Evolutionary conservation across 2,888 invertebrate genomes (phyloP), one percentile per base, ranked within the genome.

Genomic region (Perdita meconis): DNA sequence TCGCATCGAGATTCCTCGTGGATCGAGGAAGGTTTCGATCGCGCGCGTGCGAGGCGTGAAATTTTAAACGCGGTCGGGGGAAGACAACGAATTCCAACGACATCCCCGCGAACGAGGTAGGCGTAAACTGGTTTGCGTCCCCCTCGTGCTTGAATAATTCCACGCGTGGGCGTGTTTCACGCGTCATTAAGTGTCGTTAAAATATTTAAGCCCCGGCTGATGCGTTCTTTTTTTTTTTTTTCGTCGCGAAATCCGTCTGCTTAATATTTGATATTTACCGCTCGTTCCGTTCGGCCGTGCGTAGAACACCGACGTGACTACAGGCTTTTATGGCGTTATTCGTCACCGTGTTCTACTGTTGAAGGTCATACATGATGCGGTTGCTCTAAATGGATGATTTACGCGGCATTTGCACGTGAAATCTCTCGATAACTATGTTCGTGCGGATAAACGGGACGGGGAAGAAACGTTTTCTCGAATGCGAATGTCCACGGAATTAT

Each of bases 311-410:
- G 6, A 59, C 71, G 64, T 51, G 64, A 59, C 71, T 38, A 34
- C 42, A 38, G 42, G 57, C 59, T 59, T 74, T 71, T 71, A 64
- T 59, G 36, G 72, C 36, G 38, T 59, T 64, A 65, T 74, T 16
- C 51, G 36, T 73, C 70, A 74, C 38, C 38, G 64, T 56, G 10
- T 19, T 56, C 70, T 12, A 1, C 19, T 44, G 44, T n/a, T 64
- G 26, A 60, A 60, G 44, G 26, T 59, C 71, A 57, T 38, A 38
- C 63, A 56, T 34, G 72, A 36, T 36, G 19, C 36, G 26, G 51
- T 42, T 51, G 51, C 74, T 56, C 8, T 42, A 40, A 64, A 59
- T 19, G 57, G 64, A 74, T 64, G 50, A 74, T 71, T 74, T 64
- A 64, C 71, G 22, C 36, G 1, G 26, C 36, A 26, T 26, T 63